Evolutionary conservation across 2,113 vertebrate species (phyloP).

Genomic region (Muntiacus reevesi): DNA sequence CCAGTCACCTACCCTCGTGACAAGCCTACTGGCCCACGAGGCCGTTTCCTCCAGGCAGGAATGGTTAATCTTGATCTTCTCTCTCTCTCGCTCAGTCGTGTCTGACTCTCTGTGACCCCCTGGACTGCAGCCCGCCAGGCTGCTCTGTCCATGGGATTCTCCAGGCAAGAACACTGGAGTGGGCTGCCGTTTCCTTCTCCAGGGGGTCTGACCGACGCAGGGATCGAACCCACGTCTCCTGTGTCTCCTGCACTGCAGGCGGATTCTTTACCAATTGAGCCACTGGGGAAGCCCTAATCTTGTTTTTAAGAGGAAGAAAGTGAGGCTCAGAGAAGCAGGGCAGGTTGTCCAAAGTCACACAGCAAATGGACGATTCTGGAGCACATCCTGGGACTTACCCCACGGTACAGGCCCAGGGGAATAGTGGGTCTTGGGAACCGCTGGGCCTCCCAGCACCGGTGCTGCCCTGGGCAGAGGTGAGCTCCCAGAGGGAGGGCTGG

Average conservation of each 20-base stretch:
- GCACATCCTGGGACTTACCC: not conserved
- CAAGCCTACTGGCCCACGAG: rapidly evolving
- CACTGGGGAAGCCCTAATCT: not conserved
- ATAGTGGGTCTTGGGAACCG: no score
- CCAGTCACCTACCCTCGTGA: not conserved
- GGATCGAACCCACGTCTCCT: not conserved
- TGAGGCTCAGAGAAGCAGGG: not conserved
- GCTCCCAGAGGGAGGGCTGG: not conserved
- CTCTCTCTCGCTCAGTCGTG: not conserved
- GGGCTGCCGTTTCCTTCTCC: not conserved
- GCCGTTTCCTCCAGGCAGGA: not conserved
- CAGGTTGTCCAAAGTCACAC: not conserved
- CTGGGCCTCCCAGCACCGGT: not conserved
- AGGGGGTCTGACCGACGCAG: rapidly evolving
- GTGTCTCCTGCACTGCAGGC: not conserved
- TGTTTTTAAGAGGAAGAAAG: not conserved
- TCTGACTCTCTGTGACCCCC: not conserved
- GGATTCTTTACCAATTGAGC: not conserved
- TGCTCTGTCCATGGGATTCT: not conserved
- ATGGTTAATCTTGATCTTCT: not conserved
- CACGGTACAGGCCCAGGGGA: not conserved
- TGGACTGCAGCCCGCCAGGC: not conserved
- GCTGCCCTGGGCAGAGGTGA: not conserved
- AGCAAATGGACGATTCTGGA: not conserved
- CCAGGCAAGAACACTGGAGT: not conserved